Conservation (phyloP, 2,113 vertebrate species). For the Chiloscyllium plagiosum region DNA sequence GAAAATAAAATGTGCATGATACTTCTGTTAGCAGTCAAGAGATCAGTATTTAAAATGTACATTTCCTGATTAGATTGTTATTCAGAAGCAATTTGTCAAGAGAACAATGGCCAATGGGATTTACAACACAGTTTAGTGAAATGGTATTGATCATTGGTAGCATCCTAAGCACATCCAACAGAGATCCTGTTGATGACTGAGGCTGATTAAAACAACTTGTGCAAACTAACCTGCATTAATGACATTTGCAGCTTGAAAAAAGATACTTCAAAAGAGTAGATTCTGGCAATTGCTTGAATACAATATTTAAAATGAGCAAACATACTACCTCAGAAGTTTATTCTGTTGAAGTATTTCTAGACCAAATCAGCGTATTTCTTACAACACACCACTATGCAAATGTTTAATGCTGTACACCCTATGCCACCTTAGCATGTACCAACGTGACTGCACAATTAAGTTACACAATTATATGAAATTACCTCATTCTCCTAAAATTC, state of each 20-base stretch:
- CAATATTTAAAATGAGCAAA: not conserved
- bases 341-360: not conserved
- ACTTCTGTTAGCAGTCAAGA: conserved; percentile 55
- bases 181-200: not conserved
- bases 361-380: not conserved
- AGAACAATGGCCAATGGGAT: not conserved
- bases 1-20: conserved; percentile 52
- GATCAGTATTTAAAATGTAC: conserved; percentile 46
- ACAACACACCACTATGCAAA: not conserved
- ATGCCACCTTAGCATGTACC: not conserved
- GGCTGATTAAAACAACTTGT: not conserved
- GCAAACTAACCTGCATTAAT: not conserved
- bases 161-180: conserved; percentile 23
- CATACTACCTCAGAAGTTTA: not conserved
- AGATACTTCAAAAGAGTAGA: not conserved
- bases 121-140: conserved; percentile 23
- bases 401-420: not conserved
- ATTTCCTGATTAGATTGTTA: conserved; percentile 46
- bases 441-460: conserved; percentile 6
- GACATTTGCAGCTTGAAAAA: not conserved
- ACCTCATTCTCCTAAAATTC: not conserved
- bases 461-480: not conserved
- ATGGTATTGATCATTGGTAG: conserved; percentile 26
- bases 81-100: conserved; percentile 16
- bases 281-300: not conserved